Evolutionary conservation across 2,113 vertebrate genomes (phyloP), one percentile per base, ranked within the genome.

Genomic region (Syngnathoides biaculeatus): DNA sequence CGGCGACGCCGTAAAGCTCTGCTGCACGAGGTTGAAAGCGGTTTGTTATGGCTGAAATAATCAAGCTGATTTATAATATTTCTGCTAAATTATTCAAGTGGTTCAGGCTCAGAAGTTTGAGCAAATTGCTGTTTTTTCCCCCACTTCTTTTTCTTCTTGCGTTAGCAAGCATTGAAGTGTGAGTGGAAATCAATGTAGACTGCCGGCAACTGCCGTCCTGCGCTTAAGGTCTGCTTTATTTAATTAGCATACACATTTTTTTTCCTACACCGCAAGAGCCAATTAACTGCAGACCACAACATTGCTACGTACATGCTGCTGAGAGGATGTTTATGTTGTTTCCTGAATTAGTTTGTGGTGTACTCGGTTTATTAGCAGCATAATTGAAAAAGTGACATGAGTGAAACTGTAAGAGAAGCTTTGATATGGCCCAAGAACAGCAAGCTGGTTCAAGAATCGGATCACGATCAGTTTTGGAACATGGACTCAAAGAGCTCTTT

Each of bases 61-160:
- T 88, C 73, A 53, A 74, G 81, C 66, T 12, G 79, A 73, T 77
- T 75, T 75, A 69, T 75, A 79, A 87, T 78, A 79, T 80, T 73
- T 19, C 64, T 38, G 27, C 61, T 90, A 78, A 90, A 91, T 89
- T 86, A 89, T 91, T 90, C 76, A 91, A 70, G 71, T 62, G 76
- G 84, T 79, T 74, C 72, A 87, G 72, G 63, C 86, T 89, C 74
- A 80, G 85, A 90, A 85, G 82, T 89, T 79, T 62, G 72, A 80
- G 73, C 66, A 89, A 88, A 83, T 86, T 88, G 81, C 82, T 63
- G 48, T 62, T 71, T 77, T 73, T 69, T 19, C 7, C 1, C 40
- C 1, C 3, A 2, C 40, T 42, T 58, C 65, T 40, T 73, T 71
- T 74, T 57, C 42, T 72, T 40, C 47, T 62, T 67, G 67, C 61